Evolutionary conservation across 2,888 invertebrate genomes (phyloP).

Genomic region (Drosophila tripunctata): DNA sequence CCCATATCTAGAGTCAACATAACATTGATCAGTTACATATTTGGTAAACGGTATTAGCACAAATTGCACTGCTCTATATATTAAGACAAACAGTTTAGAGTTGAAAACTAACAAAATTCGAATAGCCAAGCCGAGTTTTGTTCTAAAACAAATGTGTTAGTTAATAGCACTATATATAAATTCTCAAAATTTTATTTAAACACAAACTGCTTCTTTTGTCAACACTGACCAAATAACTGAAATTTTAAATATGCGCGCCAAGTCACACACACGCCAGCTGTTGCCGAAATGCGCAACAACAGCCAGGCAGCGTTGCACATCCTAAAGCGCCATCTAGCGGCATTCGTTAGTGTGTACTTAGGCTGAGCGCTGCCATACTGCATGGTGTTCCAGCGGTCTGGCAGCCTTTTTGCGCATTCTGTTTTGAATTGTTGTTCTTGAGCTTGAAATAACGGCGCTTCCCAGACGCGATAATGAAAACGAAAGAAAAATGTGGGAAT

Average conservation of each 20-base stretch:
- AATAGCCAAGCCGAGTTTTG: no score
- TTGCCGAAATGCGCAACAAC: not conserved
- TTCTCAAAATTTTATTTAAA: no score
- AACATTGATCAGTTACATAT: slow-evolving; percentile 67
- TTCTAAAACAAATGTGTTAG: no score
- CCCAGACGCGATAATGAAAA: slow-evolving; percentile 53
- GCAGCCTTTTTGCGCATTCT: slow-evolving; percentile 32
- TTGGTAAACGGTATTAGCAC: slow-evolving; percentile 47
- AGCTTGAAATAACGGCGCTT: slow-evolving; percentile 52
- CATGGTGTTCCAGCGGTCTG: not conserved
- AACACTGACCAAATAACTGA: not conserved
- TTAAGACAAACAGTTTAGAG: slow-evolving; percentile 1
- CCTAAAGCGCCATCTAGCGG: slow-evolving; percentile 19
- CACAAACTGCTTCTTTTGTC: no score
- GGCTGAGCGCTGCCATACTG: slow-evolving; percentile 13
- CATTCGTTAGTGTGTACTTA: rapidly evolving
- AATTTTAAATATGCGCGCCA: not conserved
- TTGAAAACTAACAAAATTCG: not conserved
- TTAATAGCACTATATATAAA: no score
- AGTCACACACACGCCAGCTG: not conserved
- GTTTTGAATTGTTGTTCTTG: slow-evolving; percentile 54
- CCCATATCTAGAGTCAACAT: slow-evolving; percentile 73
- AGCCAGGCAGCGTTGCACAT: not conserved
- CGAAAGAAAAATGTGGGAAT: slow-evolving; percentile 62
- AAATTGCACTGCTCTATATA: slow-evolving; percentile 38